phyloP scores from a whole-genome alignment of 1,140 invertebrate genomes.

The Calliphora vicina region DNA sequence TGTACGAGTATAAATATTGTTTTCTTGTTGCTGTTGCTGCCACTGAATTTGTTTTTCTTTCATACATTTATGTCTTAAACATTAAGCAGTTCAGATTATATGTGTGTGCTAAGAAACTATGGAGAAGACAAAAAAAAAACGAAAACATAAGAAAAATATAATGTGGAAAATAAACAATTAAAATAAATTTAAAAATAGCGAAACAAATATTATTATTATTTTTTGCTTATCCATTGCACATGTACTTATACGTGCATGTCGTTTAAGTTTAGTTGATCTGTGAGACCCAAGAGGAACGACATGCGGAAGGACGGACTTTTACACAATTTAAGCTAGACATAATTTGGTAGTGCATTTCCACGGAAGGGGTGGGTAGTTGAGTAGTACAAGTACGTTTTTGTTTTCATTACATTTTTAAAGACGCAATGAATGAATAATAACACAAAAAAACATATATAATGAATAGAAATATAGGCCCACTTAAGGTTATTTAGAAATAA shows the following conservation, averaged over 20 bases:
- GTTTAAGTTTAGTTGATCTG: neutral
- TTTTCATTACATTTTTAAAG: neutral
- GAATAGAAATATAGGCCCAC: neutral
- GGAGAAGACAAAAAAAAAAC: neutral
- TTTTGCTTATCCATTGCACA: neutral
- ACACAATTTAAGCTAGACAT: neutral
- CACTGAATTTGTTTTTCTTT: neutral
- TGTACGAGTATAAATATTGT: neutral
- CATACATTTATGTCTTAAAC: neutral
- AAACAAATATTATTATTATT: neutral
- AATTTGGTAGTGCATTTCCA: neutral
- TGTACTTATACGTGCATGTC: neutral
- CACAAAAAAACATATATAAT: slow-evolving; percentile 12
- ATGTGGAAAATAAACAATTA: neutral
- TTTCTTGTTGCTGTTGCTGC: neutral
- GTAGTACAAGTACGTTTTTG: neutral
- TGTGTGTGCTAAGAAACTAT: neutral
- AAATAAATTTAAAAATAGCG: slow-evolving; percentile 9
- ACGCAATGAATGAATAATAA: slow-evolving; percentile 16
- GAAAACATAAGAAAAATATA: neutral
- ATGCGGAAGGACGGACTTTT: neutral
- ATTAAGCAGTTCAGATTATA: neutral
- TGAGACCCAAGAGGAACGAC: neutral
- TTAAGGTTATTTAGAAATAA: neutral
- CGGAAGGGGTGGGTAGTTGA: neutral